Percentiles rank a stretch among this genome's conserved stretches.
Conservation (phyloP, 2,888 invertebrate species). For the Hydraecia micacea region DNA sequence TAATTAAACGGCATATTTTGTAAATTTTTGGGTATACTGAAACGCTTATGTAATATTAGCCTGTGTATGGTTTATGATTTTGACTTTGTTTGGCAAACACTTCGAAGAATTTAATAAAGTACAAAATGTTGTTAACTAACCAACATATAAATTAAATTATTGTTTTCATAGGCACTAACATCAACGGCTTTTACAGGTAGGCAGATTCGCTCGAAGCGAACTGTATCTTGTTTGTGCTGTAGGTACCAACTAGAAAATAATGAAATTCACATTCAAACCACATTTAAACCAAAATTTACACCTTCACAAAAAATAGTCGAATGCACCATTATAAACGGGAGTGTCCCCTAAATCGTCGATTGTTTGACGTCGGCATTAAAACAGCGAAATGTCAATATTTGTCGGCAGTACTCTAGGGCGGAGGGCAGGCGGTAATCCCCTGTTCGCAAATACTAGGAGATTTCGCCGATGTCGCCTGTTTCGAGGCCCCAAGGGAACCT, state of each 20-base stretch:
- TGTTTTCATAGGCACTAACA: background rate
- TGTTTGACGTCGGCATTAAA: constrained; percentile 90
- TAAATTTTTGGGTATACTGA: background rate
- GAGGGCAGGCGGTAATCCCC: constrained; percentile 84
- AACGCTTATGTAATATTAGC: background rate
- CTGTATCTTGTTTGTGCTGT: no score
- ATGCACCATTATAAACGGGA: constrained; percentile 66
- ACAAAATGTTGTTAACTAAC: background rate
- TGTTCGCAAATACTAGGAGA: constrained; percentile 84
- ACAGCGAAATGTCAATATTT: constrained; percentile 90
- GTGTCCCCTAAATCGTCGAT: constrained; percentile 82
- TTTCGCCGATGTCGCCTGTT: constrained; percentile 78
- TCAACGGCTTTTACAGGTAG: background rate
- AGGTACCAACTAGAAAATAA: background rate
- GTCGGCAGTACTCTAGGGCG: constrained; percentile 75
- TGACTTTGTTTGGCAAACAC: background rate
- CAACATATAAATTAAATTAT: background rate
- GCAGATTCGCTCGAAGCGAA: background rate
- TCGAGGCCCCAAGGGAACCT: constrained; percentile 66
- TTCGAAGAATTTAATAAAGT: background rate
- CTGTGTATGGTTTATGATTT: background rate
- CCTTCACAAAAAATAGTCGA: constrained; percentile 17
- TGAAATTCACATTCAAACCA: background rate
- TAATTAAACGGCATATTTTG: background rate
- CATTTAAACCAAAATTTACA: background rate